Conservation (phyloP, 2,797 vertebrate species). For the Numenius phaeopus region DNA sequence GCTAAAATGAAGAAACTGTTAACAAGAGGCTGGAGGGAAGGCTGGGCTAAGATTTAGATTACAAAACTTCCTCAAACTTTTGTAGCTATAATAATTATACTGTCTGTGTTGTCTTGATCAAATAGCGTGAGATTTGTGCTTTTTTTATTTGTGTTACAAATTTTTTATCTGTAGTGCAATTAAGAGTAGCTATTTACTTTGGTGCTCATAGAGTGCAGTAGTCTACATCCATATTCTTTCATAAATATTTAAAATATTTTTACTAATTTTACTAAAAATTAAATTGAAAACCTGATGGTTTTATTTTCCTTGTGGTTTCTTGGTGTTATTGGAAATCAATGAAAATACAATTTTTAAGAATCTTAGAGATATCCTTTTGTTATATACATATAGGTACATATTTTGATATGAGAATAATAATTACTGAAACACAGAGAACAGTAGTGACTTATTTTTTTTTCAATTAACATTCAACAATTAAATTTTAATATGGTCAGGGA, state of each 20-base stretch:
- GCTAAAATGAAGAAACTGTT: neutral
- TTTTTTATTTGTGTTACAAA: neutral
- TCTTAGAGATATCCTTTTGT: conserved; percentile 36
- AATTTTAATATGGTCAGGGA: conserved; percentile 87
- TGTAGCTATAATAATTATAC: neutral
- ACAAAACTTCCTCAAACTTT: neutral
- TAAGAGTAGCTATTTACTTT: neutral
- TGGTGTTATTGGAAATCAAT: neutral
- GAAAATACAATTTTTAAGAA: neutral
- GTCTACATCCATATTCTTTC: neutral
- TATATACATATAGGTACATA: conserved; percentile 16
- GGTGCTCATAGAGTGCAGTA: neutral
- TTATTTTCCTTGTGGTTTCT: neutral
- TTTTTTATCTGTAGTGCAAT: neutral
- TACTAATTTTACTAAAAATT: neutral
- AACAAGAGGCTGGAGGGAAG: neutral
- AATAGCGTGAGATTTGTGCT: neutral
- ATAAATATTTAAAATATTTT: neutral
- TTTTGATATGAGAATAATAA: conserved; percentile 78
- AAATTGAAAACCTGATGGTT: neutral
- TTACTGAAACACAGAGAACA: conserved; percentile 78
- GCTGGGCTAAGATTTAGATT: neutral
- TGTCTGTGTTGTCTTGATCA: neutral
- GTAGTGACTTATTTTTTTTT: conserved; percentile 79
- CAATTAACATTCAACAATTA: conserved; percentile 87